Conservation (phyloP, 2,888 invertebrate genomes). For the Pseudococcus viburni region DNA sequence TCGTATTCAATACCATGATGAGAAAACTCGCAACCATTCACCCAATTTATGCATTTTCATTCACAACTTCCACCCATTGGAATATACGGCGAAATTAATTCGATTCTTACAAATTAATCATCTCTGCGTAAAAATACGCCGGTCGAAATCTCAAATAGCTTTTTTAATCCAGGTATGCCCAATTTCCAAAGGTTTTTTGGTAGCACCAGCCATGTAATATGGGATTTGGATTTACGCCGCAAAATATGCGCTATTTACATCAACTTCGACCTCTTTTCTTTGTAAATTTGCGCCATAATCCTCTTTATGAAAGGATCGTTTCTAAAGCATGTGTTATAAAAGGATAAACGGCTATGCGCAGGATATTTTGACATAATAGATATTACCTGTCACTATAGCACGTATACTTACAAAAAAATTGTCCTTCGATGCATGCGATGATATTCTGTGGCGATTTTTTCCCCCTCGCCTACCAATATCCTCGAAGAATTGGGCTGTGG, state of each 20-base stretch:
- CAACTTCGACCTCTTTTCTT: conserved; percentile 1
- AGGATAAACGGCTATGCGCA: not conserved
- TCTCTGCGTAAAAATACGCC: not conserved
- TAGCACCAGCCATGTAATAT: no score
- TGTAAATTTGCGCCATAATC: not conserved
- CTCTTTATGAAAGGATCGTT: conserved; percentile 5
- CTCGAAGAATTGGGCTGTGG: no score
- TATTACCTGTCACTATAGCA: conserved; percentile 7
- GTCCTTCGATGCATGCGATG: not conserved
- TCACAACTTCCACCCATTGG: not conserved
- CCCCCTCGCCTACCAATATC: not conserved
- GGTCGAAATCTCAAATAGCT: no score
- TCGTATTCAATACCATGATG: not conserved
- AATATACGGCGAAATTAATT: not conserved
- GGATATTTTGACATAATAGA: not conserved
- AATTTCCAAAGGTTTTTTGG: no score
- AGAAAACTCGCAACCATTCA: not conserved
- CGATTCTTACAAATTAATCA: not conserved
- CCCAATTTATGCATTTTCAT: not conserved
- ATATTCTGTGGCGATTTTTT: not conserved
- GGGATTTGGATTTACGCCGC: not conserved
- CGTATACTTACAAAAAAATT: not conserved
- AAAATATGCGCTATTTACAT: conserved; percentile 16
- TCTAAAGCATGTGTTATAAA: conserved; percentile 21
- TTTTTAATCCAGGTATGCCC: no score